Evolutionary conservation across 2,113 vertebrate species (phyloP), one percentile per base, ranked within the genome.

Genomic region (rat (Rattus norvegicus)): DNA sequence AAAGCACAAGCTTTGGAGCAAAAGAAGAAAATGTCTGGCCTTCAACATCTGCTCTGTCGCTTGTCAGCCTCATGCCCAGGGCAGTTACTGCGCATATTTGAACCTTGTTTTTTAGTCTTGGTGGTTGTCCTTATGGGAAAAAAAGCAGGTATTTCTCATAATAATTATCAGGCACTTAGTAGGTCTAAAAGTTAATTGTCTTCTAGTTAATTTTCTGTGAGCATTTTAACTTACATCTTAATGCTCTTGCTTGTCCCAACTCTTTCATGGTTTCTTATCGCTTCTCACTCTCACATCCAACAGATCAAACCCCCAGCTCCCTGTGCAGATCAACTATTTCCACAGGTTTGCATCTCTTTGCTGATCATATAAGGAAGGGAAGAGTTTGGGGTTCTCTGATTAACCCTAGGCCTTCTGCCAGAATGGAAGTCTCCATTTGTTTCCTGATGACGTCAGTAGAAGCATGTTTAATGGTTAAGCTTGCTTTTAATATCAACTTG

Each of bases 1-100:
- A 88, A 59, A 75, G 36, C n/a, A 90, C 39, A 89, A 73, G 85
- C 52, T 89, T 93, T 95, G 67, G 81, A 91, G 95, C 88, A 92
- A 93, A 52, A 63, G 47, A 39, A 72, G n/a, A 85, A 96, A 86
- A 69, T n/a, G 14, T 36, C 69, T 47, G 7, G 33, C 5, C 85
- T 93, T 92, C 86, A 77, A 67, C 76, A 67, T 84, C 76, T 91
- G 30, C 59, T 96, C 63, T 92, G 80, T n/a, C 52, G 49, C 13
- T 91, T 14, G 47, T 70, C 76, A 83, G 22, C 14, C 81, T 59
- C 56, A 54, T 91, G 90, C 93, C 70, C 85, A 95, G 77, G 61
- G 43, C 63, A 14, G 67, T 76, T 56, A n/a, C 22, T 95, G 86
- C 93, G 54, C 26, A 61, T 56, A 85, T 79, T n/a, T 12, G 70